Evolutionary conservation across 2,888 invertebrate genomes (phyloP), one percentile per base, ranked within the genome.

Genomic region (Subacronicta megacephala): DNA sequence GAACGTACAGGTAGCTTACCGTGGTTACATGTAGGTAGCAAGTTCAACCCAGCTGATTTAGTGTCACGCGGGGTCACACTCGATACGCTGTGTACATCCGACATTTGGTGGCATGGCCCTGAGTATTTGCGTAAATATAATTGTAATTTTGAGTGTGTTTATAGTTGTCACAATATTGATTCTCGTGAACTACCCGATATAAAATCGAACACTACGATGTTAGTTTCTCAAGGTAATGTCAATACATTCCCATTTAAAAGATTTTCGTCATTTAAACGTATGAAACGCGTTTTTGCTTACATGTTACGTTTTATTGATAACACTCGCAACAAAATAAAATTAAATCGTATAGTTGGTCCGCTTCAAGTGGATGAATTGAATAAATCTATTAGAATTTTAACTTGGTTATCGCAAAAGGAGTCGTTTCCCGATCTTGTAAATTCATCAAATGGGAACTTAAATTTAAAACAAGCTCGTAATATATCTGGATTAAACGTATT

Each of bases 61-160:
- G 10, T 53, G 13, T 40, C 53, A 3, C 37, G 53, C n/a, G 53
- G 53, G 13, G 13, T 40, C 7, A 29, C 29, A 7, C 13, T 40
- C 13, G 44, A 45, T 13, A 7, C 15, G 16, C 17, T 53, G 15
- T 38, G 16, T 13, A n/a, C 35, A n/a, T 5, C 16, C 5, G 18
- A 41, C 42, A 26, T 46, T 12, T 54, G 54, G 54, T 54, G 54
- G 46, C 37, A 46, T 17, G 54, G 54, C 2, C 54, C 54, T 6
- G 7, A 16, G 3, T 46, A 41, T 41, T 16, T 54, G n/a, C 15
- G 2, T 26, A 33, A 46, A 23, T 7, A 3, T 10, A 10, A 36
- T 12, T 16, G 12, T 13, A 37, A 38, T 17, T n/a, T 29, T 18
- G 26, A 2, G 10, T 18, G 15, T n/a, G 6, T 18, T n/a, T 15